A percentile compares a stretch with the other conserved stretches of the same genome.
Evolutionary conservation across 37 sponge, comb jelly and placozoan genomes (phyloP).

Genomic region (Geodia barretti): DNA sequence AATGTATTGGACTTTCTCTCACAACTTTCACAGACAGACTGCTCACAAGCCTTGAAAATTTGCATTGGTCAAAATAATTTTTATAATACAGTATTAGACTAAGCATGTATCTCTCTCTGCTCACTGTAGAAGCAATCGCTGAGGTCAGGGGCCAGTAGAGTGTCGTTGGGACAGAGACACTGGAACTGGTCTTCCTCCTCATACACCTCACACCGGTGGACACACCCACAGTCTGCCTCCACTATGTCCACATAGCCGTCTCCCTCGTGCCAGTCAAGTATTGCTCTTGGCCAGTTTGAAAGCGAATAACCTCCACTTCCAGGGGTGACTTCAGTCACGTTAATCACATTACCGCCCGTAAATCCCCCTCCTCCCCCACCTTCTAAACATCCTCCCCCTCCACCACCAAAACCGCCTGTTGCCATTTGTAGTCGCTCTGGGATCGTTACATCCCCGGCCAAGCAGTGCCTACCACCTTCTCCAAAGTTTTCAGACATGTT

Average conservation of each 20-base stretch:
- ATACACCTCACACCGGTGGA: conserved; percentile 21
- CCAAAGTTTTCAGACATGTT: conserved; percentile 26
- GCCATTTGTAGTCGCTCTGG: neutral
- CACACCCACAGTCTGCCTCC: conserved; percentile 53
- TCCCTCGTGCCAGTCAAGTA: neutral
- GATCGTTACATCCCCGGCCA: neutral
- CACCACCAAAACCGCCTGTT: conserved; percentile 52
- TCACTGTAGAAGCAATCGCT: conserved; percentile 46
- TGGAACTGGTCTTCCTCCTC: conserved; percentile 21
- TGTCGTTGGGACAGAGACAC: conserved; percentile 41
- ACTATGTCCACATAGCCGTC: conserved; percentile 64
- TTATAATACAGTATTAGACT: too few relatives aligned
- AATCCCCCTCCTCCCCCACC: conserved; percentile 57
- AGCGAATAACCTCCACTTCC: conserved; percentile 30
- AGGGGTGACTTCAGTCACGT: neutral
- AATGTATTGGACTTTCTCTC: too few relatives aligned
- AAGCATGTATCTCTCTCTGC: too few relatives aligned
- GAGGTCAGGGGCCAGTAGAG: conserved; percentile 16
- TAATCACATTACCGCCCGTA: conserved; percentile 31
- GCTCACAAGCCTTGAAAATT: too few relatives aligned
- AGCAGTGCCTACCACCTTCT: conserved; percentile 34
- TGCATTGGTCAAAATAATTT: too few relatives aligned
- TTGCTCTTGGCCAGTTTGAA: neutral
- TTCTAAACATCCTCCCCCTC: conserved; percentile 41
- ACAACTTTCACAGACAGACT: too few relatives aligned